Percentiles rank a stretch among this genome's conserved stretches.
Evolutionary conservation across 1,140 invertebrate species (phyloP).

Genomic region (Cryptotermes secundus): DNA sequence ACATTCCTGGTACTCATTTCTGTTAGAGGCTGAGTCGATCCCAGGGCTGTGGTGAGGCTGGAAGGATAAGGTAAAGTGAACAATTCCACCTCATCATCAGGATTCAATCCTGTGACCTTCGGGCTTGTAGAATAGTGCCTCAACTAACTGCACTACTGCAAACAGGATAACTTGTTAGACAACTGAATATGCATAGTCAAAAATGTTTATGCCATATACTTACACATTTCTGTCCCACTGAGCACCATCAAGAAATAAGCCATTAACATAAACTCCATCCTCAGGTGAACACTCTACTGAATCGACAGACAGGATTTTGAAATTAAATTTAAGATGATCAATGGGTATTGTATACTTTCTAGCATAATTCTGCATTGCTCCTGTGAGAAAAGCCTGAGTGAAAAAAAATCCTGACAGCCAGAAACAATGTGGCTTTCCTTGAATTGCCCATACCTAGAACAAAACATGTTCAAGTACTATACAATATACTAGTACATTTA

Average conservation of each 20-base stretch:
- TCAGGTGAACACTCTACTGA: conserved; percentile 51
- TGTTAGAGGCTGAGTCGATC: no score
- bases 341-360: conserved; percentile 85
- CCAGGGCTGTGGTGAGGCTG: no score
- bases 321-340: conserved; percentile 81
- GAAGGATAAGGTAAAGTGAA: no score
- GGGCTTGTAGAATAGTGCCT: no score
- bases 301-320: conserved; percentile 60
- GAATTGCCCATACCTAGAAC: conserved; percentile 68
- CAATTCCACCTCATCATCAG: no score
- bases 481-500: no score
- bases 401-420: conserved; percentile 96
- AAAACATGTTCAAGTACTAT: background rate
- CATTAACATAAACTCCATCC: conserved; percentile 80
- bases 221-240: conserved; percentile 68
- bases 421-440: conserved; percentile 78
- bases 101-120: no score
- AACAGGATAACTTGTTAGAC: no score
- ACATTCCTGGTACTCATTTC: no score
- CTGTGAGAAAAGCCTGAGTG: conserved; percentile 91
- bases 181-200: no score
- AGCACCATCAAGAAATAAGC: conserved; percentile 81
- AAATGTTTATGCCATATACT: conserved; percentile 36
- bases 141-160: no score
- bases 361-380: conserved; percentile 88